These are phyloP conservation scores for Ageneiosus marmoratus DNA, from an alignment of 2,113 vertebrate species.

Conservation along the genomic window DNA sequence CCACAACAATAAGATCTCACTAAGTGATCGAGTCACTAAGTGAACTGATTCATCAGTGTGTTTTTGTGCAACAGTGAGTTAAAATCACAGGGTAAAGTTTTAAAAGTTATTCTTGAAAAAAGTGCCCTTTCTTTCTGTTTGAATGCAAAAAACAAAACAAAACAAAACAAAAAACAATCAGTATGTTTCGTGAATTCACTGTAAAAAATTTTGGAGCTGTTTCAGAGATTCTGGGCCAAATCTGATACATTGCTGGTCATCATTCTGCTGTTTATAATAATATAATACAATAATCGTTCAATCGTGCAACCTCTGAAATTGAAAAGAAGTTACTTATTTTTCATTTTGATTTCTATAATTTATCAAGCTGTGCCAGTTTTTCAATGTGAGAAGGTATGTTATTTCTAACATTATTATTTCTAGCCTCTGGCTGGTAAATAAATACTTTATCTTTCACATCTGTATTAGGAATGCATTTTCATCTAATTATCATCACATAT, in stretches of 20 bases:
- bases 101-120: not conserved
- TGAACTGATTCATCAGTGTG: not conserved
- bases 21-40: not conserved
- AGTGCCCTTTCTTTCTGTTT: not conserved
- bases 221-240: not conserved
- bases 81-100: too few species aligned
- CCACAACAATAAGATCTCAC: not conserved
- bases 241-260: not conserved
- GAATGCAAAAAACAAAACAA: not conserved
- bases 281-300: not conserved
- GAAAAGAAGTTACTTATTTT: not conserved
- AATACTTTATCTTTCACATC: not conserved
- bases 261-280: not conserved
- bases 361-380: not conserved
- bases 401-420: not conserved
- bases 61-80: not conserved
- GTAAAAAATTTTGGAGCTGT: not conserved
- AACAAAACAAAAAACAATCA: too few species aligned
- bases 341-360: not conserved
- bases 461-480: not conserved
- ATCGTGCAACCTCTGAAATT: not conserved
- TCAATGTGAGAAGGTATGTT: not conserved
- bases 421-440: not conserved
- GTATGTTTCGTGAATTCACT: not conserved
- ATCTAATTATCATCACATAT: constrained; percentile 4